Percentiles rank a stretch among this genome's conserved stretches.
phyloP scores from a whole-genome alignment of 2,888 invertebrate species.

The Cephonodes hylas region DNA sequence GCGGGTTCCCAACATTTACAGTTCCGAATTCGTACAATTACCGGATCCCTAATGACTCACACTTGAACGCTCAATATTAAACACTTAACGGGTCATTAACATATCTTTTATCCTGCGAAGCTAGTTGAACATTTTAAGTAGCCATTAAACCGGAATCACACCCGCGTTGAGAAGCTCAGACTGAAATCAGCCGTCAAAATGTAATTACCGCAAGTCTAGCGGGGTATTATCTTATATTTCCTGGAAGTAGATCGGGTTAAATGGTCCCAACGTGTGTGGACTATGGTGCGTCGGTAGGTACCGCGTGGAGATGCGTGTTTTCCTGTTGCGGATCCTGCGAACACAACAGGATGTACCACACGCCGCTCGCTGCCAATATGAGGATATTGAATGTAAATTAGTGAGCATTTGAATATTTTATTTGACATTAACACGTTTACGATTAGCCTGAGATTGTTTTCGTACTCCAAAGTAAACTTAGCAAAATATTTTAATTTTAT shows the following conservation, averaged over 20 bases:
- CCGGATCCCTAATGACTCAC: background rate
- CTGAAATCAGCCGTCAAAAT: constrained; percentile 3
- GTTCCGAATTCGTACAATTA: background rate
- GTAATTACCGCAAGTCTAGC: constrained; percentile 5
- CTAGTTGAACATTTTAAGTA: background rate
- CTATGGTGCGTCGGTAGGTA: background rate
- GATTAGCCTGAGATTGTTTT: background rate
- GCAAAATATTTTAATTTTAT: too few species aligned
- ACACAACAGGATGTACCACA: constrained; percentile 13
- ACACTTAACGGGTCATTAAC: background rate
- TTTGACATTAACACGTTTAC: background rate
- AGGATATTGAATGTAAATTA: constrained; percentile 12
- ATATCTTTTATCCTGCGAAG: background rate
- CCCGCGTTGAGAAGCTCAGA: constrained; percentile 2
- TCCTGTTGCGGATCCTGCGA: constrained; percentile 9
- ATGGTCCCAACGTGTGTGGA: background rate
- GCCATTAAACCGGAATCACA: background rate
- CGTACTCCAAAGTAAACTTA: too few species aligned
- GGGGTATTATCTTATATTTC: constrained; percentile 3
- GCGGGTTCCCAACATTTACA: constrained; percentile 8
- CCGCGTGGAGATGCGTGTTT: constrained; percentile 1
- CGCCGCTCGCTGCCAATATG: constrained; percentile 8
- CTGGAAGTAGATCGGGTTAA: background rate
- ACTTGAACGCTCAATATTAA: background rate
- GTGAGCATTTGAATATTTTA: constrained; percentile 1